Evolutionary conservation across 2,113 vertebrate species (phyloP).

Genomic region (Aptenodytes patagonicus): DNA sequence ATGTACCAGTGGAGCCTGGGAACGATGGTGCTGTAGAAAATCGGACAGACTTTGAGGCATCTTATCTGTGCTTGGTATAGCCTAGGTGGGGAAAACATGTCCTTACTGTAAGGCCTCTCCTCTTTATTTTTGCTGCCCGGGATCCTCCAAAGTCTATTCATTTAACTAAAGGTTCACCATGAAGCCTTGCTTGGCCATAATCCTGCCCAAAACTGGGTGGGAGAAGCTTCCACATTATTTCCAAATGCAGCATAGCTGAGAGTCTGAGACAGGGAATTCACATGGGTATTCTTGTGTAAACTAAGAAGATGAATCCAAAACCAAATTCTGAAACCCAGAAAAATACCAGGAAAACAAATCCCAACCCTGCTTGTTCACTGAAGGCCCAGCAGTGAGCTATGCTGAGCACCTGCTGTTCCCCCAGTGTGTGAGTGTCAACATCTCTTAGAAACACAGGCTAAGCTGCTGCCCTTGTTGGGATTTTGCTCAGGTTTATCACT

Average conservation of each 20-base stretch:
- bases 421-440: not conserved
- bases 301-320: not conserved
- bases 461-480: not conserved
- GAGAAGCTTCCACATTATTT: not conserved
- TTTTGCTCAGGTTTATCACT: constrained; percentile 36
- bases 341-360: not conserved
- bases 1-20: not conserved
- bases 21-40: not conserved
- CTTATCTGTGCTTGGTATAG: not conserved
- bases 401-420: not conserved
- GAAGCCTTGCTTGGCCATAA: not conserved
- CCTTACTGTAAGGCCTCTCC: not conserved
- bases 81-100: not conserved
- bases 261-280: not conserved
- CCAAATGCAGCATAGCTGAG: not conserved
- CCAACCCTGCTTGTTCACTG: not conserved
- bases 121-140: not conserved
- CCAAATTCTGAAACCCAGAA: not conserved
- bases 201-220: not conserved
- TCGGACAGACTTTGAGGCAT: not conserved
- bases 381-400: not conserved
- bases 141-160: not conserved
- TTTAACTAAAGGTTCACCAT: not conserved
- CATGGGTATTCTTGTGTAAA: not conserved
- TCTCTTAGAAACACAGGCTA: not conserved